Conservation (phyloP, 2,888 invertebrate species). For the Epinotia demarniana region DNA sequence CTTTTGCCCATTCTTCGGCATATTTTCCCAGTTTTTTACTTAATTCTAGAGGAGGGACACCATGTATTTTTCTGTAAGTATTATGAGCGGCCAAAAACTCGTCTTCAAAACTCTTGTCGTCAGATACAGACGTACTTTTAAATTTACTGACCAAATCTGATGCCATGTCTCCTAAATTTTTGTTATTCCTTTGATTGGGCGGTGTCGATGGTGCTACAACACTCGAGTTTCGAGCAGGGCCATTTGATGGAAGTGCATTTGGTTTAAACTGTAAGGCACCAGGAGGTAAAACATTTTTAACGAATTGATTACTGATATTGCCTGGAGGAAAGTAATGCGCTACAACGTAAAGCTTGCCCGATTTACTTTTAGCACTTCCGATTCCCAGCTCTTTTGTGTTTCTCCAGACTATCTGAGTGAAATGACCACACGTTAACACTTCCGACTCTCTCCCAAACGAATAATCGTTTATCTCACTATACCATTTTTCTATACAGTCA, state of each 20-base stretch:
- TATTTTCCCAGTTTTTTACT: slow-evolving; percentile 87
- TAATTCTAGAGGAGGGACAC: slow-evolving; percentile 87
- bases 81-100: slow-evolving; percentile 91
- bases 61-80: slow-evolving; percentile 87
- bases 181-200: slow-evolving; percentile 65
- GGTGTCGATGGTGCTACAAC: slow-evolving; percentile 66
- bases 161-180: slow-evolving; percentile 66
- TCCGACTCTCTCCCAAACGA: slow-evolving; percentile 88
- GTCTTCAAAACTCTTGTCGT: slow-evolving; percentile 83
- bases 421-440: slow-evolving; percentile 86
- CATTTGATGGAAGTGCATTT: slow-evolving; percentile 50
- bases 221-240: slow-evolving; percentile 61
- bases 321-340: slow-evolving; percentile 94
- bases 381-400: slow-evolving; percentile 89
- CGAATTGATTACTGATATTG: slow-evolving; percentile 89
- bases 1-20: slow-evolving; percentile 89
- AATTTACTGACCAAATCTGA: slow-evolving; percentile 72
- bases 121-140: slow-evolving; percentile 67
- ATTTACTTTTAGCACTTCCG: slow-evolving; percentile 89
- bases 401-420: slow-evolving; percentile 94
- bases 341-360: slow-evolving; percentile 93
- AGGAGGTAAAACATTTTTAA: slow-evolving; percentile 87
- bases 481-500: slow-evolving; percentile 91
- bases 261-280: slow-evolving; percentile 73
- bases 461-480: slow-evolving; percentile 89